Base-by-base conservation (phyloP, 2,888 invertebrate genomes). In the Orthosia cruda region DNA sequence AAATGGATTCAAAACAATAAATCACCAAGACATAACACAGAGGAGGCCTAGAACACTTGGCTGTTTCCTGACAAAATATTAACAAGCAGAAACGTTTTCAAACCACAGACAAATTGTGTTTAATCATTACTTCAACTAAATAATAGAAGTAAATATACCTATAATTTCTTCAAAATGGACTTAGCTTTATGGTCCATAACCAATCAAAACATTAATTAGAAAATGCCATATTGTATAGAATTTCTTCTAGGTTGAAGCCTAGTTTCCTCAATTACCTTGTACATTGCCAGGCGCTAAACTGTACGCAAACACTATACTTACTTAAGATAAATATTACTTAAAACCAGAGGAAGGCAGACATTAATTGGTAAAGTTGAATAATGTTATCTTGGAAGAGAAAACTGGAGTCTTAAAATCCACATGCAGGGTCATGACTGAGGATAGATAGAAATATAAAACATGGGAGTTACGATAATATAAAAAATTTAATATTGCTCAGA, bases 261-360 rank as follows among this genome's bases (percentile, higher is more conserved):
- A 20, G 55, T 68, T 70, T 20, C 52, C 49, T 65, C 57, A 49
- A 68, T 71, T 45, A 71, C 13, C 20, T 65, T 26, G 68, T 65
- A 77, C 71, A 77, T 71, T 62, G 45, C 59, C 15, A 58, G 50
- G 64, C 26, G 68, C 61, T 82, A 77, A 77, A 47, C 26, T 45
- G n/a, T 55, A 40, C 20, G 32, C 64, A 49, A 61, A 52, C 67
- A 65, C 50, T 57, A 15, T 69, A 75, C 47, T 77, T 55, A 61
- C 26, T 11, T 55, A 16, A 13, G 49, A 61, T 76, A 69, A 77
- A 61, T 66, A 52, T 52, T 58, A 49, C 40, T 57, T 59, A 58
- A 67, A 77, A 55, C 58, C 18, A 26, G 12, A 50, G 58, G 59
- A 67, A 59, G 18, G 15, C 5, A 11, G 15, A 47, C 18, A 26